Evolutionary conservation across 2,797 vertebrate genomes (phyloP), one percentile per base, ranked within the genome.

Genomic region (Peromyscus eremicus): DNA sequence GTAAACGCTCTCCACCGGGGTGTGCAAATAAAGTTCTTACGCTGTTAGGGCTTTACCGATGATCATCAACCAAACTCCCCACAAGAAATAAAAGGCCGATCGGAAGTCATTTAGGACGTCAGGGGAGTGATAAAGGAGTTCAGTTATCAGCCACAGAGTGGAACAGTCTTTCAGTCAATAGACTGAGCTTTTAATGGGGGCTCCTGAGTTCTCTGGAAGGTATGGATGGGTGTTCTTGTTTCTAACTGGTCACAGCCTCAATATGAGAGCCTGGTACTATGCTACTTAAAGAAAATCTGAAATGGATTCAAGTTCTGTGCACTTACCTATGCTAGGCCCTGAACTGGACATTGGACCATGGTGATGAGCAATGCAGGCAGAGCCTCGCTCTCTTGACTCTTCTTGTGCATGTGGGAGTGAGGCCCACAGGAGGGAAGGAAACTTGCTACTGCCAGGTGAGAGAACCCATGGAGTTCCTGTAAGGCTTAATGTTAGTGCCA

Each of bases 21-120:
- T 77, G 5, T 64, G 79, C 73, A 91, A 94, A 76, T 79, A 71
- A 80, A 92, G 68, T 25, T n/a, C 57, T 96, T 10, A 1, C 79
- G 80, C 73, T 90, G 5, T 73, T 90, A 92, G 64, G 60, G 37
- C 71, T 86, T 96, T 52, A 77, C 89, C 83, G 66, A 55, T 81
- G 83, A 73, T 68, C 86, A 82, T 70, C 57, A 77, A 93, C 75
- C 57, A 96, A 77, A 95, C 79, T 68, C 40, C 88, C 75, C 76
- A 14, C 70, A 89, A 94, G 62, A 92, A 96, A 95, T 77, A 84
- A 91, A 94, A 89, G 68, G 29, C 37, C 89, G 55, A 19, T 57
- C 25, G 79, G 37, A 91, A 91, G 85, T 46, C 86, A 91, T 96
- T 94, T 86, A 81, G 29, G 25, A 62, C 68, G 83, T 95, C 19